Conservation (phyloP, 2,797 vertebrate species). For the Setipinna tenuifilis region DNA sequence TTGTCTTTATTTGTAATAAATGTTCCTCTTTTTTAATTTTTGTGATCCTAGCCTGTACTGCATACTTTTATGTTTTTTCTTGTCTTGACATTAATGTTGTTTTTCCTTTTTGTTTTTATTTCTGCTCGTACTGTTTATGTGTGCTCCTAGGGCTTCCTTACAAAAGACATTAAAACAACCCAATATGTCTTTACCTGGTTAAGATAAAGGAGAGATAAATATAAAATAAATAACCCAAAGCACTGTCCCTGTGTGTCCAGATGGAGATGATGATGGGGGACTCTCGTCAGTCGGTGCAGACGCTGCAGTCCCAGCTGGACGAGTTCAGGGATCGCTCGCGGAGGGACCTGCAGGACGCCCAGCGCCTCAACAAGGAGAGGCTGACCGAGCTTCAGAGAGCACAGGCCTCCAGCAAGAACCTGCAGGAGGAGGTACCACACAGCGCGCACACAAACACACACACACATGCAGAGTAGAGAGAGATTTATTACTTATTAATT, state of each 20-base stretch:
- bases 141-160: no score
- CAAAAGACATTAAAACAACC: no score
- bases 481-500: no score
- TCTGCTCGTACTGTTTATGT: not conserved
- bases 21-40: no score
- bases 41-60: no score
- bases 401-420: slow-evolving; percentile 75
- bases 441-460: not conserved
- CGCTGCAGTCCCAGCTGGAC: slow-evolving; percentile 84
- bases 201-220: no score
- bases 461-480: not conserved
- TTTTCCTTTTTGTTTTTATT: not conserved
- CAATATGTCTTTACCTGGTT: no score
- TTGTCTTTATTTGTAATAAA: no score
- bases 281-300: slow-evolving; percentile 79
- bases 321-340: slow-evolving; percentile 89
- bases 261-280: slow-evolving; percentile 85
- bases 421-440: slow-evolving; percentile 86
- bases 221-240: no score
- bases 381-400: slow-evolving; percentile 83
- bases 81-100: no score
- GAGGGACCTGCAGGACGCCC: slow-evolving; percentile 84
- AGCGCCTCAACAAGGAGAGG: slow-evolving; percentile 85
- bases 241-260: slow-evolving; percentile 60
- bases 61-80: no score